phyloP scores from a whole-genome alignment of 2,888 invertebrate species.

The Drosophila affinis region DNA sequence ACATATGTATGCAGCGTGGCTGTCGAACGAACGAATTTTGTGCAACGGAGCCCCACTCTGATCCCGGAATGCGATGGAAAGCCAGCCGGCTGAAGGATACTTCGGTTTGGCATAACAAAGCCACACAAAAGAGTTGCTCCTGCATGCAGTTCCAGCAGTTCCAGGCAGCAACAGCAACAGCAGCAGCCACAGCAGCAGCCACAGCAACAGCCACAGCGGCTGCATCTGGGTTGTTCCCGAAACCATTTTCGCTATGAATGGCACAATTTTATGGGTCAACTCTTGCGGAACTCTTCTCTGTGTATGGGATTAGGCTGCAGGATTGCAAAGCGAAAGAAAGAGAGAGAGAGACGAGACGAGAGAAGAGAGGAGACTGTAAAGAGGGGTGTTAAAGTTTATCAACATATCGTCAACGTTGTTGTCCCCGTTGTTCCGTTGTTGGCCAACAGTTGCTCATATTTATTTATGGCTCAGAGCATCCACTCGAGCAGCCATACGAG shows the following conservation, averaged over 20 bases:
- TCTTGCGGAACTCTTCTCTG: not conserved
- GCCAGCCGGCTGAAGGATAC: conserved; percentile 62
- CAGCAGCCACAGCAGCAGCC: not conserved
- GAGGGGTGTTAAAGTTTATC: conserved; percentile 71
- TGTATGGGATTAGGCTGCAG: conserved; percentile 2
- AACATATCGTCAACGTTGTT: conserved; percentile 72
- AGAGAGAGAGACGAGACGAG: not conserved
- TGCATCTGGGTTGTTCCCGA: conserved; percentile 13
- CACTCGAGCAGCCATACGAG: conserved; percentile 7
- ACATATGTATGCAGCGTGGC: conserved; percentile 30
- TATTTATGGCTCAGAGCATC: conserved; percentile 69
- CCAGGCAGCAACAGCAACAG: not conserved
- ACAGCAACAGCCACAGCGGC: not conserved
- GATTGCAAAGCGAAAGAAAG: not conserved
- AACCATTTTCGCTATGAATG: conserved; percentile 36
- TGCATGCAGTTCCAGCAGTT: conserved; percentile 23
- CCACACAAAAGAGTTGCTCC: conserved; percentile 69
- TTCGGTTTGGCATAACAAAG: conserved; percentile 70
- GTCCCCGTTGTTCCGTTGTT: conserved; percentile 39
- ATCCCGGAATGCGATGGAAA: conserved; percentile 37
- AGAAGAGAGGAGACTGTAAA: too few relatives aligned
- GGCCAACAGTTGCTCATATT: conserved; percentile 67
- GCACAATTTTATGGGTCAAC: conserved; percentile 28
- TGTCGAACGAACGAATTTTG: not conserved
- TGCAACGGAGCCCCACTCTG: fast-evolving